Evolutionary conservation across 2,113 vertebrate species (phyloP).

Genomic region (Microcebus tavaratra): DNA sequence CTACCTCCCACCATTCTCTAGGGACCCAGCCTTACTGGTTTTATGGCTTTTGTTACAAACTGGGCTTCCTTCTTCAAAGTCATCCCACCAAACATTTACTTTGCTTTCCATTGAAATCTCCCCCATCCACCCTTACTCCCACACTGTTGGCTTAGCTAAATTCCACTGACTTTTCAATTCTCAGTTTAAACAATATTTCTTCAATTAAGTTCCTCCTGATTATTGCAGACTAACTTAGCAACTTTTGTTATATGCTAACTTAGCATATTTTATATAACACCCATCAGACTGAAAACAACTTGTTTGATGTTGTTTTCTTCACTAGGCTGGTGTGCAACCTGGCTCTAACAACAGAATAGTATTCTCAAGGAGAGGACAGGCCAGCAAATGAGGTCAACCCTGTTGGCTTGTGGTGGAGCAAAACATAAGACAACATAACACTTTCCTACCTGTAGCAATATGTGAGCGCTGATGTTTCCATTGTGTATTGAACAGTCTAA

Average conservation of each 20-base stretch:
- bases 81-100: background rate
- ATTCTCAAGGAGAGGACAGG: background rate
- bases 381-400: background rate
- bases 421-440: background rate
- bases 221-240: background rate
- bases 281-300: background rate
- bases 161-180: background rate
- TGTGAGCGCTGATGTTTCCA: background rate
- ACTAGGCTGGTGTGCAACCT: background rate
- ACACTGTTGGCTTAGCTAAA: background rate
- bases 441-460: background rate
- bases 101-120: background rate
- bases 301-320: background rate
- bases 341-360: background rate
- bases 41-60: slow-evolving; percentile 15
- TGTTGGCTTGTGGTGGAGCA: background rate
- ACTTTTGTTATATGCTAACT: background rate
- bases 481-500: background rate
- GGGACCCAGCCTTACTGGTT: background rate
- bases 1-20: background rate
- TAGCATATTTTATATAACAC: background rate
- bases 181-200: background rate
- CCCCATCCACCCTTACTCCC: background rate
- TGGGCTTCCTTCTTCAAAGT: background rate
- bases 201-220: background rate